Conservation (phyloP, 2,113 vertebrate genomes). For the Bombycilla garrulus region DNA sequence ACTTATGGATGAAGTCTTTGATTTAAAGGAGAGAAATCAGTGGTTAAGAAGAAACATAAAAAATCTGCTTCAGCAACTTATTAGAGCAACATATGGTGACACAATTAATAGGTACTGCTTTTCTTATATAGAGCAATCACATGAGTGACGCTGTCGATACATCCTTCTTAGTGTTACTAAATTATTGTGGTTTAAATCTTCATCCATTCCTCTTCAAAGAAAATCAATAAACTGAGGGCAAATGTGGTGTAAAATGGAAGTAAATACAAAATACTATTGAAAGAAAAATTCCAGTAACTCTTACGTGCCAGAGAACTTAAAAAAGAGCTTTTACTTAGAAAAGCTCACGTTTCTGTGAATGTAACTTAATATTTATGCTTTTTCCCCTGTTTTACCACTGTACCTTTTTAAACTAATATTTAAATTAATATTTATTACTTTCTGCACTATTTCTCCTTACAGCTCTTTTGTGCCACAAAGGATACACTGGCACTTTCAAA, state of each 20-base stretch:
- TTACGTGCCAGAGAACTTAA: neutral
- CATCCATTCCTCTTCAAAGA: neutral
- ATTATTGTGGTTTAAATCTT: neutral
- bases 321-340: neutral
- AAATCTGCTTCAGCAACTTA: constrained; percentile 96
- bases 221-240: neutral
- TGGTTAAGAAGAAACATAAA: constrained; percentile 98
- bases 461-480: neutral
- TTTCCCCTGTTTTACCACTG: neutral
- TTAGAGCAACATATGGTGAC: constrained; percentile 95
- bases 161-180: neutral
- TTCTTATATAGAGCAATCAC: neutral
- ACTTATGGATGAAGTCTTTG: constrained; percentile 98
- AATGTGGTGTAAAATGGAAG: neutral
- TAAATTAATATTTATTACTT: neutral
- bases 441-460: neutral
- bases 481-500: neutral
- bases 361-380: neutral
- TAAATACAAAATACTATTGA: neutral
- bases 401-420: neutral
- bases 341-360: neutral
- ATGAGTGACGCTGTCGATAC: neutral
- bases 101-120: constrained; percentile 91
- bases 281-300: neutral
- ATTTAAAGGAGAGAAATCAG: constrained; percentile 98